Base-by-base conservation (phyloP, 2,888 invertebrate genomes). In the Oscheius sp. region DNA sequence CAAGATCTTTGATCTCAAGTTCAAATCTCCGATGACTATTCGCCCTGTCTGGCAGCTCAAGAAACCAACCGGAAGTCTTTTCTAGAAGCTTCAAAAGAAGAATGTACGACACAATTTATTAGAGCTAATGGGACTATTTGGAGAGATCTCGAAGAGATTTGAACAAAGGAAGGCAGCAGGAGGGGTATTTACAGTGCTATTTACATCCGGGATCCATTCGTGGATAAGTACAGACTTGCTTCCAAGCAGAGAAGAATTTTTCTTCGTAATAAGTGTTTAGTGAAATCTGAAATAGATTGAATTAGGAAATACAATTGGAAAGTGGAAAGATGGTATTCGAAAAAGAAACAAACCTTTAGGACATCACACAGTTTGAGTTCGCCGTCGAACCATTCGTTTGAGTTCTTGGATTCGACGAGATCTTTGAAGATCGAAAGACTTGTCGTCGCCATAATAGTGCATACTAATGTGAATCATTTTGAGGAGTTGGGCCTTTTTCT, bases 401-500 rank as follows among this genome's bases (percentile, higher is more conserved):
- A 61, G 45, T 20, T 61, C 61, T 39, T 61, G 45, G n/a, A 61
- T 42, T 10, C 61, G 8, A 5, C 45, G 17, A 8, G 29, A 27
- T 17, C 61, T n/a, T 27, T 61, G 61, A 27, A 61, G 25, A 15
- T 61, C 61, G 45, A 23, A 42, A 12, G 31, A 34, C 37, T 37
- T 37, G 8, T 37, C 37, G 42, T 61, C 61, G 23, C 61, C 61
- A 29, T 61, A 61, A 8, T 45, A 45, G 25, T 61, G 42, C 61
- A 61, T 61, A 31, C 61, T 61, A 45, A 61, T 61, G 61, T 61
- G 61, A 20, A 61, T 61, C 61, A 61, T 61, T 29, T n/a, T 27
- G 6, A 12, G 23, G 50, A 52, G 50, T 52, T 8, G 50, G 15
- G 27, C 27, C 27, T 27, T n/a, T n/a, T 45, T 42, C 42, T 17